These are phyloP conservation scores for Cryptocheilus praepositus DNA, from an alignment of 2,888 invertebrate species.

Conservation along the genomic window DNA sequence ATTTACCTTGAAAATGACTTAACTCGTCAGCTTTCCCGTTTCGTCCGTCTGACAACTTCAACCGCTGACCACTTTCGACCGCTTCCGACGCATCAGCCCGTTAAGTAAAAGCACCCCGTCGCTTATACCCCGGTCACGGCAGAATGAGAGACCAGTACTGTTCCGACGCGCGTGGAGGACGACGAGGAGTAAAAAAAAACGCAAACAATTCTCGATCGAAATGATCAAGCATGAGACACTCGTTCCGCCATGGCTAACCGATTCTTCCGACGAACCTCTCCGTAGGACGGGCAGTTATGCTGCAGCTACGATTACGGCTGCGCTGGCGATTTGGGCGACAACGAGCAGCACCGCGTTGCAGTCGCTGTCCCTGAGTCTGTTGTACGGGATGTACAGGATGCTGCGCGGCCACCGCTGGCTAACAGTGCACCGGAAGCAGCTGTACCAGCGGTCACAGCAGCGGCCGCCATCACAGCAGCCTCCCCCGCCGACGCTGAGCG, in stretches of 20 bases:
- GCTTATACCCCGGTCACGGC: too few species aligned
- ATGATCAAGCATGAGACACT: slow-evolving; percentile 11
- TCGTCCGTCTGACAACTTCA: too few species aligned
- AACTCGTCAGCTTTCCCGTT: too few species aligned
- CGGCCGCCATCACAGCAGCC: slow-evolving; percentile 30
- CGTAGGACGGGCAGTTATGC: slow-evolving; percentile 76
- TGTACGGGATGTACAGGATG: slow-evolving; percentile 53
- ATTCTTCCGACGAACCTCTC: slow-evolving; percentile 53
- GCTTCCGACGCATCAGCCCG: too few species aligned
- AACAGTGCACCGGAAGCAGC: slow-evolving; percentile 68
- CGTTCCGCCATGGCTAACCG: slow-evolving; percentile 52
- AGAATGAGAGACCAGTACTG: background rate
- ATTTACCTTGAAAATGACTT: too few species aligned
- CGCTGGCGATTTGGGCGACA: slow-evolving; percentile 70
- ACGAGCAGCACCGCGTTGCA: slow-evolving; percentile 57
- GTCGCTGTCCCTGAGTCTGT: slow-evolving; percentile 58
- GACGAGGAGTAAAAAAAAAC: slow-evolving; percentile 4
- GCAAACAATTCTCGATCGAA: background rate
- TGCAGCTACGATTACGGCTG: slow-evolving; percentile 77
- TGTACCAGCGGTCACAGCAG: slow-evolving; percentile 66
- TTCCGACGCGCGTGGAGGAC: background rate
- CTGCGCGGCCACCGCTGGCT: slow-evolving; percentile 58
- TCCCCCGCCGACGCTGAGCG: slow-evolving; percentile 25
- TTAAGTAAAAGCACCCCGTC: too few species aligned
- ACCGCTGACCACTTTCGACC: too few species aligned